Evolutionary conservation across 23 tunicate species (phyloP), one percentile per base, ranked within the genome.

Genomic region (Styela clava): DNA sequence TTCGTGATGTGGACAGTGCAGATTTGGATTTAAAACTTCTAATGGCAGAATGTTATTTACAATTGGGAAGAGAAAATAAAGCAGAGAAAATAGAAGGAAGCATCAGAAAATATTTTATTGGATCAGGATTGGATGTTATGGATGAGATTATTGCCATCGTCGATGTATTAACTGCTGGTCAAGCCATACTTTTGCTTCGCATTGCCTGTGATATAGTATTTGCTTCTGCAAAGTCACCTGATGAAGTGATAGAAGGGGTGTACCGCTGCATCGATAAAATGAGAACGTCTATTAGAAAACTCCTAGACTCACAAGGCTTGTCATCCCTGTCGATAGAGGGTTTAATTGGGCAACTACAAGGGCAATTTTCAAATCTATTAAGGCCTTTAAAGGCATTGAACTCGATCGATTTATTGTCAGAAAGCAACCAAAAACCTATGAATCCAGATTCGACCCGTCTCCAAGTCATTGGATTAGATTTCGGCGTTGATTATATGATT

Each of bases 11-110:
- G 3, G 18, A 65, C 16, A 5, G 16, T 3, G 18, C 7, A 7
- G 70, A 24, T 65, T 65, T 65, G 7, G 31, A 18, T 65, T 65
- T 65, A 65, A 5, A 65, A 7, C 70, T 65, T 9, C 31, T 65
- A 5, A 16, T 7, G 18, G 18, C 70, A 24, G 70, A 65, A 65
- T 65, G 70, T 18, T 65, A 65, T 18, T 7, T 65, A 7, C 70
- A 65, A 65, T 3, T 65, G 9, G 70, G 70, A 24, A 65, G 70
- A 65, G 70, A 65, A 65, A 65, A 24, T 27, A 65, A 65, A 65
- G 9, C 18, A 24, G 7, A 5, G 9, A 65, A 9, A 65, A 18
- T 18, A 3, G 12, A 5, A 12, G 12, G 12, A 44, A 44, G 12
- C 56, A 44, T 44, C 12, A 12, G 12, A 12, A 12, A 7, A 7